These are phyloP conservation scores for Sitta carolinensis DNA, from an alignment of 2,797 vertebrate genomes.

Conservation along the genomic window DNA sequence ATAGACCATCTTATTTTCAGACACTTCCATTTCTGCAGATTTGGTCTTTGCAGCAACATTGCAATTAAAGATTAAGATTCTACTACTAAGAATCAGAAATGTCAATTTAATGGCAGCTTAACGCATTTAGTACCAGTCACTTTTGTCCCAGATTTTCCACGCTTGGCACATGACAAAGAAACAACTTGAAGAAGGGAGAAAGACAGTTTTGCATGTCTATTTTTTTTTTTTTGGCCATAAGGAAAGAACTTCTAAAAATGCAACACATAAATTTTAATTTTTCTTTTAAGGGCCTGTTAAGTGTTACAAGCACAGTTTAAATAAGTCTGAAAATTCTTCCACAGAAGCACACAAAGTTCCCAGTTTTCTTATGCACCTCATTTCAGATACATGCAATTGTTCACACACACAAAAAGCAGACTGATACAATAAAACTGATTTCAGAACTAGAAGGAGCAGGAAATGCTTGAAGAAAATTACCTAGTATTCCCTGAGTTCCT, in stretches of 20 bases:
- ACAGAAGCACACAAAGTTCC: background rate
- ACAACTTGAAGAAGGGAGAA: background rate
- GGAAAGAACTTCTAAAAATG: background rate
- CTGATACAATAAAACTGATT: background rate
- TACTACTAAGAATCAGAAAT: background rate
- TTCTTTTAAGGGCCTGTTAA: background rate
- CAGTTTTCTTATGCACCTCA: background rate
- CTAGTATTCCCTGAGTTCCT: background rate
- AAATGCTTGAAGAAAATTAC: background rate
- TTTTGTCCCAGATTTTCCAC: background rate
- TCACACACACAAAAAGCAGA: background rate
- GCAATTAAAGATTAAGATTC: conserved; percentile 28
- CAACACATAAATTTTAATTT: background rate
- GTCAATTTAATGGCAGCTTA: conserved; percentile 3
- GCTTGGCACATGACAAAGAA: background rate
- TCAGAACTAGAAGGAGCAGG: background rate
- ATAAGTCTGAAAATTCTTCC: background rate
- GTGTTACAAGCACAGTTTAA: conserved; percentile 26
- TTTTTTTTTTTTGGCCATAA: background rate
- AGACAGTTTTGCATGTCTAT: background rate
- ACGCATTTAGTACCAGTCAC: background rate
- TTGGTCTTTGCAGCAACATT: conserved; percentile 57
- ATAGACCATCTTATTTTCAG: conserved; percentile 50
- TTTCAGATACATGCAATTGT: background rate
- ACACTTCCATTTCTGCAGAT: conserved; percentile 32